phyloP scores from a whole-genome alignment of 2,113 vertebrate species.

The Dendrocopos noguchii region DNA sequence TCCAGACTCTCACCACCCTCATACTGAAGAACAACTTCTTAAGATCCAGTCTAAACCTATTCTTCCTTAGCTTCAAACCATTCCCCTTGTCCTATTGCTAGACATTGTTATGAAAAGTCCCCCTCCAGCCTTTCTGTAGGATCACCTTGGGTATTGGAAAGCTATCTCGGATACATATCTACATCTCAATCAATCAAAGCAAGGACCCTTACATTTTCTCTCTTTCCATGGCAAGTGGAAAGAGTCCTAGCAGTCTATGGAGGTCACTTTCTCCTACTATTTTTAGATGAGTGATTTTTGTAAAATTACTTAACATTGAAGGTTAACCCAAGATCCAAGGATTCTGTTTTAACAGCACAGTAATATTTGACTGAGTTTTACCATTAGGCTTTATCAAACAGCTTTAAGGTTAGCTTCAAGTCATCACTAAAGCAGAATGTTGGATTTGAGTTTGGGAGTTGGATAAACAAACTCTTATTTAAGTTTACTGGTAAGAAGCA shows the following conservation, averaged over 20 bases:
- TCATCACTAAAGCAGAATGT: background rate
- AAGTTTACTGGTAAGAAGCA: background rate
- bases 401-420: background rate
- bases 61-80: too few relatives aligned
- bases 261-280: background rate
- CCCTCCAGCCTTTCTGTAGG: too few relatives aligned
- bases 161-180: too few relatives aligned
- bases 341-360: background rate
- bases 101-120: too few relatives aligned
- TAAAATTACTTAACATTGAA: background rate
- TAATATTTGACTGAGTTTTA: background rate
- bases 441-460: background rate
- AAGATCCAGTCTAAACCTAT: too few relatives aligned
- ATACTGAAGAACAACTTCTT: too few relatives aligned
- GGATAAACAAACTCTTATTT: background rate
- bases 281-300: constrained; percentile 11
- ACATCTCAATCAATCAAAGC: background rate
- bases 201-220: background rate
- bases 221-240: background rate
- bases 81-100: too few relatives aligned
- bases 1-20: too few relatives aligned
- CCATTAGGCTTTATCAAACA: background rate
- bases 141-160: too few relatives aligned
- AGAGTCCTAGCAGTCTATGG: background rate
- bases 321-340: background rate